phyloP scores from a whole-genome alignment of 2,113 vertebrate species.

The Beaufortia kweichowensis region DNA sequence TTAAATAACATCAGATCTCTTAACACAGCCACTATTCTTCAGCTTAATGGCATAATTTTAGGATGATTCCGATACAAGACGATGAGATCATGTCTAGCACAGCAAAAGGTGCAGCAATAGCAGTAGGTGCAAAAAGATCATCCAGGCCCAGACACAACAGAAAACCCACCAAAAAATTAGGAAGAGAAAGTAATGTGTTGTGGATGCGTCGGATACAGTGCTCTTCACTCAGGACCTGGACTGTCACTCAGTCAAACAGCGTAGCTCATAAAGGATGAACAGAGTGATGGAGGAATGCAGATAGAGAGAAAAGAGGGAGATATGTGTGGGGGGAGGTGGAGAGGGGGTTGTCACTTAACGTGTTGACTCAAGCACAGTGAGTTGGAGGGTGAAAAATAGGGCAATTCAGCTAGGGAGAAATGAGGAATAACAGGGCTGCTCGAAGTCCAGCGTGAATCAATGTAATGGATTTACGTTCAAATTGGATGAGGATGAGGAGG shows the following conservation, averaged over 20 bases:
- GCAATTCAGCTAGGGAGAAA: constrained; percentile 64
- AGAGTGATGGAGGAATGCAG: constrained; percentile 1
- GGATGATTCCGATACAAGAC: too few relatives aligned
- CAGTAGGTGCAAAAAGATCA: background rate
- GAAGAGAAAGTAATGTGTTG: constrained; percentile 35
- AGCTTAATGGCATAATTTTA: too few relatives aligned
- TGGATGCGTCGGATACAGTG: constrained; percentile 14
- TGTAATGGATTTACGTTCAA: constrained; percentile 68
- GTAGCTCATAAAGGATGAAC: constrained; percentile 22
- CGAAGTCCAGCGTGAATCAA: constrained; percentile 60
- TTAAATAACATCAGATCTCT: too few relatives aligned
- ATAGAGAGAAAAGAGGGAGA: constrained; percentile 20
- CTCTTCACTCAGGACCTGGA: constrained; percentile 36
- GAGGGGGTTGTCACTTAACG: constrained; percentile 46
- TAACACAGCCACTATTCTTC: too few relatives aligned
- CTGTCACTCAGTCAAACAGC: constrained; percentile 34
- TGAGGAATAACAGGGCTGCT: constrained; percentile 66
- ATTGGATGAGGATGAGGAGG: constrained; percentile 51
- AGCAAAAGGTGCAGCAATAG: background rate
- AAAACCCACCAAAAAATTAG: background rate
- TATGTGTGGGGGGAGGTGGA: constrained; percentile 9
- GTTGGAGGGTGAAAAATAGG: constrained; percentile 68
- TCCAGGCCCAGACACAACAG: background rate
- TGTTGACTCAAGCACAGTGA: constrained; percentile 60
- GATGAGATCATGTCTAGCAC: background rate